Base-by-base conservation (phyloP, 2,888 invertebrate species). In the Drosophila helvetica region DNA sequence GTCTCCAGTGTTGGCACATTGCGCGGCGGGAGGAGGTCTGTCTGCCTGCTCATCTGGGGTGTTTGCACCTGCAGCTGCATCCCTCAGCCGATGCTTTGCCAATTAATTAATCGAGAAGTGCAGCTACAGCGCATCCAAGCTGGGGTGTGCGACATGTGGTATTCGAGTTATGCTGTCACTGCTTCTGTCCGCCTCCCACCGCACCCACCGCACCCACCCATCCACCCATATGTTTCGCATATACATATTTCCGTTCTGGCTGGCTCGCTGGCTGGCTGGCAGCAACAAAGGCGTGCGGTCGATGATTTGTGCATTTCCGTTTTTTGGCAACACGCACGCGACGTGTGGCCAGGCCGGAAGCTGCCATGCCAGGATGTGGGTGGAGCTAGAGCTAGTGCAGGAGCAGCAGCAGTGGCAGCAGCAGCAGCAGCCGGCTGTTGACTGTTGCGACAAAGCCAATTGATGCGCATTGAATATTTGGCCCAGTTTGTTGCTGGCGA, bases 251-350 rank as follows among this genome's bases (percentile, higher is more conserved):
- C 82, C 82, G 84, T 67, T 84, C 54, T 55, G 19, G 30, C 47
- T 58, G 30, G 72, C 38, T 22, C 3, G 22, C 52, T 55, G 18
- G 47, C 46, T 59, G 33, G 69, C 27, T 27, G 51, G 27, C 70
- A 50, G 17, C 71, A 61, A 61, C 61, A 71, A 70, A 56, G 61
- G 66, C 53, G 22, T 55, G 59, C 73, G 60, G 52, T 65, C 62
- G 71, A 70, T 86, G 82, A 82, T 82, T 82, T 82, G 84, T 86
- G 87, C 76, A 77, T 84, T 86, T 86, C 82, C 74, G 77, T 73
- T 67, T 70, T 80, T 71, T 67, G 74, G 52, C 74, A 67, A 66
- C 45, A 67, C 66, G 70, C 71, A 53, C 54, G 64, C 51, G 63
- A 65, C 65, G 67, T 59, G 71, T 46, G 54, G 50, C 38, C 42